Base-by-base conservation (phyloP, 2,888 invertebrate species). In the Pediacus dermestoides region DNA sequence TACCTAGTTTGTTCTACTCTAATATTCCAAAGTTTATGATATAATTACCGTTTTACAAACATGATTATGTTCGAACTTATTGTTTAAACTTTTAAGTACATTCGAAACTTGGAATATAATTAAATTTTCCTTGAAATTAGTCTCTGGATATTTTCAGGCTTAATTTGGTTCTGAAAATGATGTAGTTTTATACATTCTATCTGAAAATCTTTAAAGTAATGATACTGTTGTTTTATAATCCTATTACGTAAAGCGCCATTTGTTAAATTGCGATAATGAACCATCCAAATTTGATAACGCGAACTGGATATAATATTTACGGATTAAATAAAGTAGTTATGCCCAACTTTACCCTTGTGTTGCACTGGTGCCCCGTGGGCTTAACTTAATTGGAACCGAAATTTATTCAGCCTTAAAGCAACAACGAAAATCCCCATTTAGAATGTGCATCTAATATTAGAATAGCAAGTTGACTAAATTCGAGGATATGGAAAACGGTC, bases 211-310 rank as follows among this genome's bases (percentile, higher is more conserved):
- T 16, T 16, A 39, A 13, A 34, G 25, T 15, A 34, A 30, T 16
- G 37, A 33, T 23, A 37, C 25, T 35, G 27, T 42, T 40, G 42
- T 47, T 50, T 52, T 45, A 40, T 55, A 57, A 52, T 61, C 57
- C 55, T 46, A 54, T 61, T 57, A 61, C 46, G 52, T 55, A 48
- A 58, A 56, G 57, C 61, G 55, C 62, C 64, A 64, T 68, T 65
- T 57, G 60, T 61, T 61, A 60, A 66, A 67, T 66, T 62, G 67
- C 62, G 68, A 66, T 68, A 68, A 68, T 68, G 67, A 64, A 61
- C 67, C 62, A 61, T 64, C 60, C 59, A 54, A 64, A 66, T 67
- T 66, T 68, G 68, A 68, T 67, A 67, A 66, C 58, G 61, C 55
- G 52, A 53, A 55, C 50, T 6, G 23, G 64, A 64, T 63, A 61